Conservation (phyloP, 2,888 invertebrate species). For the Agrotis puta region DNA sequence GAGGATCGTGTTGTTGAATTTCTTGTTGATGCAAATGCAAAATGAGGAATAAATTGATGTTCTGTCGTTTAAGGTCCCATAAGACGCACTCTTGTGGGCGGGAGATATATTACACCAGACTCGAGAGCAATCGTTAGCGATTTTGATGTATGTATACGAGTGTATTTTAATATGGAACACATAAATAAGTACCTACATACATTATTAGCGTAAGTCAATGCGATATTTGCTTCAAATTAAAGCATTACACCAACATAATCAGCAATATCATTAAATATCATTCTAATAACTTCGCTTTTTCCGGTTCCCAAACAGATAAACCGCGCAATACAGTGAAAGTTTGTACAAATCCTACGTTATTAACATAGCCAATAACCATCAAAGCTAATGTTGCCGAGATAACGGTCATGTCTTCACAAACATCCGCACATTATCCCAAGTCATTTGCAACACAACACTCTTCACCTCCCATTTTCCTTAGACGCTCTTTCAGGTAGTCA, state of each 20-base stretch:
- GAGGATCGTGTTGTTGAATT: conserved; percentile 17
- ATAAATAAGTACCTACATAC: neutral
- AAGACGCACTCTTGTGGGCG: conserved; percentile 55
- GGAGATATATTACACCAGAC: conserved; percentile 49
- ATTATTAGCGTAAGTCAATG: too few relatives aligned
- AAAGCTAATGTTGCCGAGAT: conserved; percentile 63
- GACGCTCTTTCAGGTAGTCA: conserved; percentile 16
- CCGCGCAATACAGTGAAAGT: conserved; percentile 37
- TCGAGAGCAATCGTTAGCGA: conserved; percentile 52
- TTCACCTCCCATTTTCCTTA: conserved; percentile 60
- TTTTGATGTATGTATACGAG: conserved; percentile 38
- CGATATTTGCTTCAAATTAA: too few relatives aligned
- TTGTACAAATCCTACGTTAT: conserved; percentile 56
- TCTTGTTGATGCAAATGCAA: conserved; percentile 38
- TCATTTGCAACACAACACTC: conserved; percentile 68
- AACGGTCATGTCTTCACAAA: conserved; percentile 69
- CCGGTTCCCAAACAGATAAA: conserved; percentile 36
- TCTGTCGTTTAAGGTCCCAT: conserved; percentile 46
- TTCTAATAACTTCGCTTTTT: conserved; percentile 6
- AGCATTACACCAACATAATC: neutral
- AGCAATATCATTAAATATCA: neutral
- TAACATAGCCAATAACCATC: conserved; percentile 66
- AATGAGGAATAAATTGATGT: conserved; percentile 45
- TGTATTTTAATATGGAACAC: conserved; percentile 21
- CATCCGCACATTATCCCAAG: conserved; percentile 69